Base-by-base conservation (phyloP, 92 coral and sea anemone genomes). In the Epizoanthus rinbou region DNA sequence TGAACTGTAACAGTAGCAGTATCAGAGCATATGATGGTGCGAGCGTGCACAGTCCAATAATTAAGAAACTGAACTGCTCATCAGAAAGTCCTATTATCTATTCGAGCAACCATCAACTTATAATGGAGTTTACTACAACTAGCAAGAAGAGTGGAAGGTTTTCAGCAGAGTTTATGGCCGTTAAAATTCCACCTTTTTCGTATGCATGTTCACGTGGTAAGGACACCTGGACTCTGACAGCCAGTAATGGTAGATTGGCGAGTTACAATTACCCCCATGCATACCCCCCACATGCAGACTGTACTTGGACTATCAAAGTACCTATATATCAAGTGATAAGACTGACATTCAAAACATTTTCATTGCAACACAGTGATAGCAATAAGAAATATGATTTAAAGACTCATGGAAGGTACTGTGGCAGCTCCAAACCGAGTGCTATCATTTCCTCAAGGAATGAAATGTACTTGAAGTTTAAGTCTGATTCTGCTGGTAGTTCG, bases 201-300 rank as follows among this genome's bases (percentile, higher is more conserved):
- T 76, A 10, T 60, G 59, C 81, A 17, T 76, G 81, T 35, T 76
- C 81, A 76, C 22, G 13, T 19, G 35, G n/a, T 7, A 60, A 13
- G 33, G 66, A 59, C 22, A 33, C 37, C 2, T 59, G 56, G 71
- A 21, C 58, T 6, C 52, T 78, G 18, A 62, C 14, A 22, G 45
- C 41, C 11, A 60, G 57, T 9, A 17, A 7, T 41, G 82, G 82
- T 22, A 22, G 41, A 0, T 41, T 78, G 39, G 70, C 82, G 17
- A 78, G 82, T 57, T 35, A 4, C 28, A 39, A 78, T 37, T 78
- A 78, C 62, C 82, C 82, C 21, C 82, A 78, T 13, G 58, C 57
- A 1, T 78, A 78, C 64, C 71, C 82, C 1, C 16, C 18, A 11
- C 13, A 0, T 5, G 65, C 41, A 8, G 22, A 10, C 28, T 78